Evolutionary conservation across 2,797 vertebrate species (phyloP).

Genomic region (Poeciliopsis paucimaculata): DNA sequence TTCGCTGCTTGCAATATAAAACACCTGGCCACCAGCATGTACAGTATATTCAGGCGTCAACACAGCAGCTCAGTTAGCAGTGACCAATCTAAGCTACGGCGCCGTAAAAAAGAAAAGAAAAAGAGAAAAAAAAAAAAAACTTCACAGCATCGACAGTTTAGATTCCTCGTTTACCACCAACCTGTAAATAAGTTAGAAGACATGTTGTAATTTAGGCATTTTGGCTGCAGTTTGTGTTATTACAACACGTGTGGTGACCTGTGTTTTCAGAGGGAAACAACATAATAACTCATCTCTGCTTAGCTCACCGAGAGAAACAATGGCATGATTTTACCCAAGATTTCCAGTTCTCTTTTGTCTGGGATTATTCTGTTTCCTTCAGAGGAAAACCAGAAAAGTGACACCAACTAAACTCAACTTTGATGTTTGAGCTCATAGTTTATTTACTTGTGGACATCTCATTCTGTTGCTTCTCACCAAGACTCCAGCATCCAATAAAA

Average conservation of each 20-base stretch:
- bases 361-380: constrained; percentile 1
- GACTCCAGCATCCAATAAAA: constrained; percentile 23
- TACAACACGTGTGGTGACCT: constrained; percentile 39
- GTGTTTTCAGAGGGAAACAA: constrained; percentile 34
- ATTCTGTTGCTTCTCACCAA: constrained; percentile 30
- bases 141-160: neutral
- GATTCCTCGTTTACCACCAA: neutral
- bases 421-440: constrained; percentile 24
- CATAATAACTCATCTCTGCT: constrained; percentile 25
- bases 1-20: constrained; percentile 43
- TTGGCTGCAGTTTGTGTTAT: constrained; percentile 11
- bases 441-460: constrained; percentile 50
- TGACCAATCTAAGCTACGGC: constrained; percentile 10
- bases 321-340: constrained; percentile 46
- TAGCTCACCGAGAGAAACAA: constrained; percentile 31
- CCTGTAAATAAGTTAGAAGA: constrained; percentile 6
- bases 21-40: constrained; percentile 56
- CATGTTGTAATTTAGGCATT: neutral
- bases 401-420: constrained; percentile 23
- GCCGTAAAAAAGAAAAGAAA: neutral
- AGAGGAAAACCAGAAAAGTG: constrained; percentile 12
- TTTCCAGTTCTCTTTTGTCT: constrained; percentile 18
- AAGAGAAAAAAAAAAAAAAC: neutral
- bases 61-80: constrained; percentile 21
- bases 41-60: constrained; percentile 27